A percentile compares a stretch with the other conserved stretches of the same genome.
phyloP scores from a whole-genome alignment of 2,888 invertebrate species.

The Drosophila barbarae region DNA sequence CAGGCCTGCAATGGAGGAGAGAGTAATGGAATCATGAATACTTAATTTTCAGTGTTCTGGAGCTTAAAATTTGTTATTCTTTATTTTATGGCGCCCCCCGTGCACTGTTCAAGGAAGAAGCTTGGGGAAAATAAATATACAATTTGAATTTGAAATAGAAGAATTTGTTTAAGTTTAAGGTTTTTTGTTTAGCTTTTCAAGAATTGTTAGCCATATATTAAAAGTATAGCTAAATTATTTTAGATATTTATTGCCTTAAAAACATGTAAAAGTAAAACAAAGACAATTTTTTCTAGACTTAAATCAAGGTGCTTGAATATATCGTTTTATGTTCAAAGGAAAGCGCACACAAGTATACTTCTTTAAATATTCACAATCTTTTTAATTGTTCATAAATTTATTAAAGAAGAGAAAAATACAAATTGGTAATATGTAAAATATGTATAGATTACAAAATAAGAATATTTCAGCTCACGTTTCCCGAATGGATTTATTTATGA shows the following conservation, averaged over 20 bases:
- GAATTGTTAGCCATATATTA: no score
- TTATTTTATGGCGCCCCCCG: background rate
- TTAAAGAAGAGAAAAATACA: background rate
- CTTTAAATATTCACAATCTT: no score
- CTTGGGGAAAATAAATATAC: background rate
- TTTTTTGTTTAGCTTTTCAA: no score
- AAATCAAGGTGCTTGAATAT: no score
- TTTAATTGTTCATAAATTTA: background rate
- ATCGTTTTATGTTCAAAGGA: no score
- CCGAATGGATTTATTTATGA: conserved; percentile 3
- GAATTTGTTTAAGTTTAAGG: no score
- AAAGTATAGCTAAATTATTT: no score
- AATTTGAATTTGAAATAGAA: background rate
- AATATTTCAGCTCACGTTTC: background rate
- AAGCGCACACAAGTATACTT: no score
- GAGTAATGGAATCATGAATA: conserved; percentile 39
- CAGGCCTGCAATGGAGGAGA: conserved; percentile 83
- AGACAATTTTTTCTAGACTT: no score
- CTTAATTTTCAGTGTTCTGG: conserved; percentile 20
- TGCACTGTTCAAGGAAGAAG: background rate
- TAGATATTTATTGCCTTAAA: no score
- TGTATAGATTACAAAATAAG: background rate
- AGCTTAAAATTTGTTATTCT: conserved; percentile 10
- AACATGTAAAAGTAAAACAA: no score
- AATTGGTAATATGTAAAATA: background rate